phyloP scores from a whole-genome alignment of 2,888 invertebrate species.

The Mesorhabditis belari region DNA sequence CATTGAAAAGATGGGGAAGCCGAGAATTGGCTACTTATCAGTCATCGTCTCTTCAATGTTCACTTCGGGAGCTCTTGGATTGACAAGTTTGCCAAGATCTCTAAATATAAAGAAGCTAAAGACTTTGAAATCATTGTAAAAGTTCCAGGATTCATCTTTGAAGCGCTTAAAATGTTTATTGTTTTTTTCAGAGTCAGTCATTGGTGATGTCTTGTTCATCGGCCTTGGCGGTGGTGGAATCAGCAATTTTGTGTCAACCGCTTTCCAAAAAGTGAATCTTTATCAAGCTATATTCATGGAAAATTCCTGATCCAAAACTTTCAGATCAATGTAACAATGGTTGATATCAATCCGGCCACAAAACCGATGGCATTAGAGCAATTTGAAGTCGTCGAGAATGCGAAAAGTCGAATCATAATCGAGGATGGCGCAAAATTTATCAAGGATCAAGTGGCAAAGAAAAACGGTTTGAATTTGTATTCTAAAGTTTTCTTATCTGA shows the following conservation, averaged over 20 bases:
- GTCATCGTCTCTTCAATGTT: neutral
- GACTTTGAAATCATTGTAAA: no score
- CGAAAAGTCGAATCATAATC: neutral
- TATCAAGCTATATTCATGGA: neutral
- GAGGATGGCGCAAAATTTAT: neutral
- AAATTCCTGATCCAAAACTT: neutral
- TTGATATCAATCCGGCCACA: neutral
- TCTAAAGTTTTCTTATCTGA: neutral
- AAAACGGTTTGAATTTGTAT: no score
- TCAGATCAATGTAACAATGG: neutral
- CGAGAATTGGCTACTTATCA: neutral
- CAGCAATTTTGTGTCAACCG: neutral
- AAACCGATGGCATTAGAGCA: neutral
- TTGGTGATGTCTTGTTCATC: neutral
- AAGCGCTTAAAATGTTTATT: neutral
- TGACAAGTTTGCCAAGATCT: no score
- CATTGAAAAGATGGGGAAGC: neutral
- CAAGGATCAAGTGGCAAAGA: neutral
- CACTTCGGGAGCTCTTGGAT: neutral
- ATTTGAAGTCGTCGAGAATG: neutral
- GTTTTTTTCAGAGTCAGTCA: neutral
- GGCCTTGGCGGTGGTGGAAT: neutral
- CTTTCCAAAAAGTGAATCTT: neutral
- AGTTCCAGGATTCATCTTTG: neutral
- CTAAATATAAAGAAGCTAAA: no score